Evolutionary conservation across 2,888 invertebrate species (phyloP).

Genomic region (Sesia apiformis): DNA sequence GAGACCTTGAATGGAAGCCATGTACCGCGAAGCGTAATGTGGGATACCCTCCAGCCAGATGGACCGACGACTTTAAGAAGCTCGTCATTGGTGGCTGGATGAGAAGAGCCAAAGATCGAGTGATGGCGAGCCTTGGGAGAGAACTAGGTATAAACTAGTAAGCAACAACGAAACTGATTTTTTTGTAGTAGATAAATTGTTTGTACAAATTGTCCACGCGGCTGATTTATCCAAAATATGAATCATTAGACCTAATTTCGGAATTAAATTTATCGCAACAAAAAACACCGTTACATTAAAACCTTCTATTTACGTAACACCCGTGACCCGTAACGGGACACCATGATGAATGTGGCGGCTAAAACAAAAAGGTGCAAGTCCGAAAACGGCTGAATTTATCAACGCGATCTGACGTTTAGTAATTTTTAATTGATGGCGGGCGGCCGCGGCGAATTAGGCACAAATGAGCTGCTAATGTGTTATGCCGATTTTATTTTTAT

Average conservation of each 20-base stretch:
- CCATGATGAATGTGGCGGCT: slow-evolving; percentile 40
- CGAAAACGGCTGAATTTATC: slow-evolving; percentile 46
- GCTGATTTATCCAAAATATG: no score
- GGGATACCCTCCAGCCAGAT: no score
- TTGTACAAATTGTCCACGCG: no score
- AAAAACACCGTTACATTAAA: slow-evolving; percentile 12
- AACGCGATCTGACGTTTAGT: slow-evolving; percentile 42
- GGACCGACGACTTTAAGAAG: no score
- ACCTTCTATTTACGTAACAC: slow-evolving; percentile 8
- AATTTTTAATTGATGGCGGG: slow-evolving; percentile 52
- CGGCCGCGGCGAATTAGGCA: slow-evolving; percentile 50
- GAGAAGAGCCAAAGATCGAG: no score
- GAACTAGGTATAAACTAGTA: neutral
- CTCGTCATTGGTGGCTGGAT: no score
- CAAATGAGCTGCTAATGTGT: slow-evolving; percentile 56
- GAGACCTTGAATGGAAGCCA: no score
- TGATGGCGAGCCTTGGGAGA: no score
- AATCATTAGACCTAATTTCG: neutral
- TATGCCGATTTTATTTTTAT: slow-evolving; percentile 26
- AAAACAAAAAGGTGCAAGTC: slow-evolving; percentile 28
- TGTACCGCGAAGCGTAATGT: no score
- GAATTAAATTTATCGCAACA: slow-evolving; percentile 1
- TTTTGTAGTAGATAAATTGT: no score
- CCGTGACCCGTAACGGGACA: slow-evolving; percentile 34
- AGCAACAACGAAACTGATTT: neutral